Conservation (phyloP, 2,888 invertebrate species). For the Pyrrhosoma nymphula region DNA sequence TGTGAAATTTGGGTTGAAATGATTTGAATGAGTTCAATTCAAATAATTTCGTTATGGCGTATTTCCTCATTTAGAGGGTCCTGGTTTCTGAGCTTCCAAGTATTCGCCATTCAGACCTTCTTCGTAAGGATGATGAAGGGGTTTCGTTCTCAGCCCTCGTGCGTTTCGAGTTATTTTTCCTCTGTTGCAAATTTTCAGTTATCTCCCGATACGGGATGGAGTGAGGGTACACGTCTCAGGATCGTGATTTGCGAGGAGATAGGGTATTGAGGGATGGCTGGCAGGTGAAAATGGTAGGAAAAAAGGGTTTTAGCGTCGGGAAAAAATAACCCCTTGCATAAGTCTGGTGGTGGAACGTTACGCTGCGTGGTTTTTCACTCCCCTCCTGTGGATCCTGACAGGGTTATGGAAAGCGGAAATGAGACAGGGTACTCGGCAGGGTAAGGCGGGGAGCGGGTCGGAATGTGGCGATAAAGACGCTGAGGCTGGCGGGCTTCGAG, state of each 20-base stretch:
- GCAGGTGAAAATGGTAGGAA: background rate
- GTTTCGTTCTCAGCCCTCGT: no score
- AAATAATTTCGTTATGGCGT: no score
- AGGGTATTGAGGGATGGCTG: background rate
- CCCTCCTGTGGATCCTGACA: background rate
- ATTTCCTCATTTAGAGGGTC: no score
- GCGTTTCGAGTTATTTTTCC: background rate
- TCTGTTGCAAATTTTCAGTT: background rate
- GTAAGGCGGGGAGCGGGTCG: background rate
- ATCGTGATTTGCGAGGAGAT: no score
- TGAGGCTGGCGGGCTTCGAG: background rate
- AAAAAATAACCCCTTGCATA: no score
- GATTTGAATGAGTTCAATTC: no score
- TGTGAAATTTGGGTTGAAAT: no score
- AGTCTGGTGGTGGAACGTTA: no score
- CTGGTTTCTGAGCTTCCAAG: no score
- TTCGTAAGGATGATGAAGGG: no score
- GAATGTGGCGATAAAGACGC: background rate
- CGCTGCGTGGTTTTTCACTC: background rate
- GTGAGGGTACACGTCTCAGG: background rate
- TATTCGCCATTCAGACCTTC: no score
- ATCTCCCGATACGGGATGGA: background rate
- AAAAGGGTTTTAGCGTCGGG: no score
- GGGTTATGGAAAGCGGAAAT: conserved; percentile 47
- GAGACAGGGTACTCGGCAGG: background rate